Conservation (phyloP, 1,140 invertebrate genomes). For the Potamilus streckersoni region DNA sequence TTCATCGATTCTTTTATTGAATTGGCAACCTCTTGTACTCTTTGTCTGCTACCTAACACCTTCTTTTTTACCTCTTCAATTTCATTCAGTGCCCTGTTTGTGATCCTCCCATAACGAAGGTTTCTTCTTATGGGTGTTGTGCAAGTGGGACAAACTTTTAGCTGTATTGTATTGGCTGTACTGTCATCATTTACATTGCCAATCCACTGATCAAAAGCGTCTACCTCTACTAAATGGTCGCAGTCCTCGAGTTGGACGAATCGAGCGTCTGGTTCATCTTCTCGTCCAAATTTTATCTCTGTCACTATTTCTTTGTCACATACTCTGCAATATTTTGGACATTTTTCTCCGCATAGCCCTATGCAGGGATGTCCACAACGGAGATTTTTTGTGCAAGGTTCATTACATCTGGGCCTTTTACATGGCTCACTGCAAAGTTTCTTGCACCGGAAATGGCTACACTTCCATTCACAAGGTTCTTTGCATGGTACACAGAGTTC, state of each 20-base stretch:
- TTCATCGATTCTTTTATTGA: constrained; percentile 11
- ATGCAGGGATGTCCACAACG: constrained; percentile 76
- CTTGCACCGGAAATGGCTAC: constrained; percentile 73
- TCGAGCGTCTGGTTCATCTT: constrained; percentile 60
- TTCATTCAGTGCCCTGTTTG: constrained; percentile 71
- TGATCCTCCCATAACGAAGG: constrained; percentile 72
- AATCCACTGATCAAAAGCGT: constrained; percentile 67
- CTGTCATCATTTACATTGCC: constrained; percentile 58
- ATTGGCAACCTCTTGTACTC: neutral
- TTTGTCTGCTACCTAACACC: constrained; percentile 41
- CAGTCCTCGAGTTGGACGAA: constrained; percentile 53
- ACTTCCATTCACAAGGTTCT: constrained; percentile 68
- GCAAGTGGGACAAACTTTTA: constrained; percentile 76
- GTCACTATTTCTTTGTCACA: constrained; percentile 68
- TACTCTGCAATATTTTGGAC: constrained; percentile 60
- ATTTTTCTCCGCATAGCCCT: constrained; percentile 74
- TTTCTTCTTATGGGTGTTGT: constrained; percentile 74
- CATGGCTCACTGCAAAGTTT: constrained; percentile 74
- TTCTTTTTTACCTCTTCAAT: constrained; percentile 72
- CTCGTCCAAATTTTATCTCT: constrained; percentile 71
- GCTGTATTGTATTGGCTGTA: constrained; percentile 59
- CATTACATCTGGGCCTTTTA: constrained; percentile 44
- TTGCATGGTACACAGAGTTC: constrained; percentile 73
- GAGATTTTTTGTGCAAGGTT: constrained; percentile 43
- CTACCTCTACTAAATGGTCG: constrained; percentile 36